Base-by-base conservation (phyloP, 2,113 vertebrate genomes). In the Anhinga rufa region DNA sequence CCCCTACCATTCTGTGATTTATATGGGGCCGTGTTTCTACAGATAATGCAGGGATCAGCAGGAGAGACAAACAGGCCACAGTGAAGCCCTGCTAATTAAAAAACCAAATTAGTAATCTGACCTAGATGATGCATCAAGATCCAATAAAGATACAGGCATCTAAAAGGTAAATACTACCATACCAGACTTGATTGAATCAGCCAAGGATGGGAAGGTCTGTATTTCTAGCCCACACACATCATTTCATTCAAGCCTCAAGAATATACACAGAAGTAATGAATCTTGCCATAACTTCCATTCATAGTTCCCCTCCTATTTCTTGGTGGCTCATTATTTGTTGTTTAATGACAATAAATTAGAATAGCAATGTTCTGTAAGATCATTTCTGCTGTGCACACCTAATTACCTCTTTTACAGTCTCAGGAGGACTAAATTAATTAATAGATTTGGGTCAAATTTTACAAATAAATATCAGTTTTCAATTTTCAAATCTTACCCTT, bases 281-380 rank as follows among this genome's bases (percentile, higher is more conserved):
- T 66, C n/a, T 66, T 57, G 17, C 48, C 48, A 13, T 15, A 82
- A 64, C 36, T 70, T 76, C 36, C 25, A 44, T 44, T 86, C 11
- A 12, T 36, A 69, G 24, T 14, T 93, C 18, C 29, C 54, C 19
- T 74, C n/a, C 51, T 81, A 19, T 52, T 77, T 93, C 40, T 76
- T 61, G 6, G 13, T 82, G 58, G 15, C 15, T 85, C 62, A 24
- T 57, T 90, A 44, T 93, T 91, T 86, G n/a, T 66, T 83, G 44
- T 70, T 95, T 64, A 88, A 60, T 22, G 22, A 68, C 36, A 97
- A 89, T 72, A 65, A 79, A 88, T 51, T 7, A 74, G 25, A 93
- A 79, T 14, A 71, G 15, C 40, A 86, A 82, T 14, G 25, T 69
- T 88, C 66, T 36, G 6, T 24, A 81, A 86, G 34, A 58, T 31